Percentiles rank a stretch among this genome's conserved stretches.
These are phyloP conservation scores for Apamea monoglypha DNA, from an alignment of 2,888 invertebrate species.

Conservation along the genomic window DNA sequence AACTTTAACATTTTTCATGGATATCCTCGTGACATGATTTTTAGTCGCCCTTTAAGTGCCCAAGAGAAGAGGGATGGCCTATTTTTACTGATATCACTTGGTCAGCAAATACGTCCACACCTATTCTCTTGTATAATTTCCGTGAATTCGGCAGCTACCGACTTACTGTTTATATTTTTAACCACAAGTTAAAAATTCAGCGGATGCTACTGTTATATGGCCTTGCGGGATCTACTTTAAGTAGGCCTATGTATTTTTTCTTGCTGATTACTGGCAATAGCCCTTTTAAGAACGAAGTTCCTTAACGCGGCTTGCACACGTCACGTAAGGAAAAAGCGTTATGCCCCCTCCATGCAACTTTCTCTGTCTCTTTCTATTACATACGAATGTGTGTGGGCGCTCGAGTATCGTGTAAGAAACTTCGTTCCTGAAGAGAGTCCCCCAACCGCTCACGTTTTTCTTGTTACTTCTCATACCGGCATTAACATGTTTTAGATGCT, in stretches of 20 bases:
- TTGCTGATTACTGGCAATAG: background rate
- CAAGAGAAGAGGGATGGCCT: background rate
- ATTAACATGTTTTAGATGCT: background rate
- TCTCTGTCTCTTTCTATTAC: background rate
- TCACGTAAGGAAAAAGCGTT: too few relatives aligned
- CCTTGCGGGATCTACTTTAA: background rate
- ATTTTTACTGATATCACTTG: background rate
- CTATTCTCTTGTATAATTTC: background rate
- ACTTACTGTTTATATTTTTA: too few relatives aligned
- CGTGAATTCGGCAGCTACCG: background rate
- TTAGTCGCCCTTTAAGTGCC: background rate
- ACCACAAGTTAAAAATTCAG: too few relatives aligned
- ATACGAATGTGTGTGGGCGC: background rate
- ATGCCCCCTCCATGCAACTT: background rate
- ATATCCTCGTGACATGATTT: slow-evolving; percentile 12
- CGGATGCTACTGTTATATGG: background rate
- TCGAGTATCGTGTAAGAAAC: background rate
- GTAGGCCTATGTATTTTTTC: background rate
- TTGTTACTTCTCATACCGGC: too few relatives aligned
- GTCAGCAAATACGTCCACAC: background rate
- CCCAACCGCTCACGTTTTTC: too few relatives aligned
- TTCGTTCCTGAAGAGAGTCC: background rate
- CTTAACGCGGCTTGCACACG: background rate
- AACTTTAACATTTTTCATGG: slow-evolving; percentile 7
- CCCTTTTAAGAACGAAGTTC: background rate